Conservation (phyloP, 2,797 vertebrate species). For the Intellagama lesueurii region DNA sequence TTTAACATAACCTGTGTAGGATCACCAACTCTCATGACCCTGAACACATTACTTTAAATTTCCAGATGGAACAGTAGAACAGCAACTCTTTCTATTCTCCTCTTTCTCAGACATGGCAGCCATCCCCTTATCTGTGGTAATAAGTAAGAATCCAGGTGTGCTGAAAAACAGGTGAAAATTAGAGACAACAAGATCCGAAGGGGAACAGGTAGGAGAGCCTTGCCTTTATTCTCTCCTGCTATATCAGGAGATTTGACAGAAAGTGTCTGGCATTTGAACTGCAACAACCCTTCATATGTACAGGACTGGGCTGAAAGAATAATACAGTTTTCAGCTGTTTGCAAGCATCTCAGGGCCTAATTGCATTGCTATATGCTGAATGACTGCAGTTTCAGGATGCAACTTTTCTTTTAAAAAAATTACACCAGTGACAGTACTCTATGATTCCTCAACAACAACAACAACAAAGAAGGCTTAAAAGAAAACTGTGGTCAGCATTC, state of each 20-base stretch:
- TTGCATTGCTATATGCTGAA: not conserved
- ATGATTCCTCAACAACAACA: not conserved
- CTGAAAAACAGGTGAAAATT: not conserved
- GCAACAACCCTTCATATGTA: not conserved
- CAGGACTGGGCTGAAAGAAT: not conserved
- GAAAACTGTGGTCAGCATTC: not conserved
- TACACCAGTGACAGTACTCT: not conserved
- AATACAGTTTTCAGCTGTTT: not conserved
- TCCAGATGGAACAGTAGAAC: not conserved
- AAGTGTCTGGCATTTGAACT: not conserved
- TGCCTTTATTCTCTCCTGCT: not conserved
- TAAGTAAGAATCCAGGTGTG: not conserved
- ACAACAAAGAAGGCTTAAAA: not conserved
- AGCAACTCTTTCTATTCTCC: not conserved
- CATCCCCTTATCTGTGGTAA: not conserved
- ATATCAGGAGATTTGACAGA: not conserved
- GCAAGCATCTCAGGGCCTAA: not conserved
- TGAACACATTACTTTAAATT: not conserved
- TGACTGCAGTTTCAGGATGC: not conserved
- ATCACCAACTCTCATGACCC: not conserved
- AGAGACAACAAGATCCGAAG: no score
- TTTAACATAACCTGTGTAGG: not conserved
- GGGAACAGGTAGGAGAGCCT: not conserved
- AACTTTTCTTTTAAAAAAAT: not conserved
- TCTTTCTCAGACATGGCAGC: not conserved